phyloP scores from a whole-genome alignment of 64 coral and sea anemone species.

The Montipora capricornis region DNA sequence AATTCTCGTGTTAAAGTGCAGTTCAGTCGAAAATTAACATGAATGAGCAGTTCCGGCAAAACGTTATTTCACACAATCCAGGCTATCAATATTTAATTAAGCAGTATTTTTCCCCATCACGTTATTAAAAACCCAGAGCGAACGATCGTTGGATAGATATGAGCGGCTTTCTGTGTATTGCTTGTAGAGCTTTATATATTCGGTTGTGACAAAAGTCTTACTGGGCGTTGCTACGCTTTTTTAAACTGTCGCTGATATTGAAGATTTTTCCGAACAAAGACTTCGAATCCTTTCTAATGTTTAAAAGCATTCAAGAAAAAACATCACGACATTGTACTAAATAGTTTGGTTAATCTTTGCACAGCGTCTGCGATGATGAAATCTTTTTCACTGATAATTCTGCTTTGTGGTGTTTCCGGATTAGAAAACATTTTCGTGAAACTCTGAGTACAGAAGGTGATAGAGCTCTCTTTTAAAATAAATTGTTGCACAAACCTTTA shows the following conservation, averaged over 20 bases:
- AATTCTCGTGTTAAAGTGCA: background rate
- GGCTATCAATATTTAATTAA: slow-evolving; percentile 36
- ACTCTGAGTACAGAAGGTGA: background rate
- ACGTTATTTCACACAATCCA: background rate
- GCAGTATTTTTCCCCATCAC: background rate
- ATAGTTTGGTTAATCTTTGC: background rate
- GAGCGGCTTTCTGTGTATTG: background rate
- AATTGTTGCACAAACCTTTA: too few relatives aligned
- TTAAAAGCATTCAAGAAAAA: too few relatives aligned
- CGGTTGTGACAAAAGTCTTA: background rate
- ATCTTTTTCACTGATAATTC: background rate
- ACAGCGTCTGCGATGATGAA: background rate
- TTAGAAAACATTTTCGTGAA: background rate
- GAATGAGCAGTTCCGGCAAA: too few relatives aligned
- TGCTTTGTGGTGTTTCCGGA: slow-evolving; percentile 3
- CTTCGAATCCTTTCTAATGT: too few relatives aligned
- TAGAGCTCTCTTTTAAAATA: background rate
- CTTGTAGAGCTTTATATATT: too few relatives aligned
- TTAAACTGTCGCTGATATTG: background rate
- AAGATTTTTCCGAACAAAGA: background rate
- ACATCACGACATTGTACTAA: background rate
- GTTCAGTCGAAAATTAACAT: background rate
- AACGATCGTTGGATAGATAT: slow-evolving; percentile 12
- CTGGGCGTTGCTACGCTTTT: background rate
- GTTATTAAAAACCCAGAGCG: background rate